A percentile compares a stretch with the other conserved stretches of the same genome.
Conservation (phyloP, 1,140 invertebrate genomes). For the Drosophila tsacasi region DNA sequence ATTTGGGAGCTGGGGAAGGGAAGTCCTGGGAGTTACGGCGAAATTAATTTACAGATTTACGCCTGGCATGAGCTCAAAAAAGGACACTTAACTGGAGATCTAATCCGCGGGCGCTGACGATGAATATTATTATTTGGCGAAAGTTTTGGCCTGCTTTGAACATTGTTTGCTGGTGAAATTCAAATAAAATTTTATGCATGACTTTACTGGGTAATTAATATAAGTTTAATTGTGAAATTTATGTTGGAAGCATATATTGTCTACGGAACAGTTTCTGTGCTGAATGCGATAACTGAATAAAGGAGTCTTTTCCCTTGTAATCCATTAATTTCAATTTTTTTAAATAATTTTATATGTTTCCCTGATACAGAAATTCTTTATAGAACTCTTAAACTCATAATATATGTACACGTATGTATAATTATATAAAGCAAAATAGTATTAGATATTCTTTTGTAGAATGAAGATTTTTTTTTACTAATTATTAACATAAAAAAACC, state of each 20-base stretch:
- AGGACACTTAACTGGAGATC: slow-evolving; percentile 6
- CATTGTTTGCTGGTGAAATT: neutral
- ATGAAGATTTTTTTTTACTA: neutral
- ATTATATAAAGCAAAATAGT: no score
- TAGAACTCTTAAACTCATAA: no score
- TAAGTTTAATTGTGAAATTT: neutral
- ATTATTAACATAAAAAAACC: neutral
- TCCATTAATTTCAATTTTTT: no score
- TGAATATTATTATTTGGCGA: neutral
- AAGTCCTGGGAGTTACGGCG: neutral
- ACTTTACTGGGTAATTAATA: neutral
- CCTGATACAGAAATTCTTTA: no score
- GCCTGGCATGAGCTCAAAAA: slow-evolving; percentile 25
- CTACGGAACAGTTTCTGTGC: no score
- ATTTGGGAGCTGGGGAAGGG: neutral
- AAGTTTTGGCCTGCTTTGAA: neutral
- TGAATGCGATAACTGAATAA: no score
- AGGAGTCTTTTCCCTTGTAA: no score
- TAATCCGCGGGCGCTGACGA: neutral
- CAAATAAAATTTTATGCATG: no score
- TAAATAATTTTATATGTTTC: no score
- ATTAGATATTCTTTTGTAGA: neutral
- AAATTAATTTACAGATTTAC: slow-evolving; percentile 19
- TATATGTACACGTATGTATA: no score
- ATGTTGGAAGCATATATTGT: neutral